Evolutionary conservation across 2,797 vertebrate genomes (phyloP), one percentile per base, ranked within the genome.

Genomic region (Tenualosa thibaudeaui): DNA sequence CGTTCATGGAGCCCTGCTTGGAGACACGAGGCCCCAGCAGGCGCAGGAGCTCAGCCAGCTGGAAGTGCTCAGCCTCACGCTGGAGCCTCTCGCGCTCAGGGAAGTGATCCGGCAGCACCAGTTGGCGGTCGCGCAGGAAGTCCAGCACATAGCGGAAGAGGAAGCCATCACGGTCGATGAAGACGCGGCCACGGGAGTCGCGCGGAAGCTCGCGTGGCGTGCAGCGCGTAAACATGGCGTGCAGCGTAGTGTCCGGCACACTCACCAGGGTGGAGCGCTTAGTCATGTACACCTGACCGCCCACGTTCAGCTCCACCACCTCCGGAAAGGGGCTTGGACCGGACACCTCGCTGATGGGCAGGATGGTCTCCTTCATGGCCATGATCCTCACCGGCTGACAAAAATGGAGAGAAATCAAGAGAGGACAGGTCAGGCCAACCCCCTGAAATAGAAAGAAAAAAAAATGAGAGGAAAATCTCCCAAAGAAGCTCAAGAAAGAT

Each of bases 121-220:
- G 95, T 91, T 96, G 96, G 81, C 95, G 95, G 94, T 97, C 97
- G 83, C 97, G 93, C 89, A 97, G 93, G 81, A 95, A 97, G 89
- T 97, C 97, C 93, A 97, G 92, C 86, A 97, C 95, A 78, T 97
- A 97, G 91, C 97, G 96, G 92, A 97, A 97, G 81, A 97, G 95
- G 92, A 97, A 97, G 88, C 97, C 97, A 89, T 97, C 97, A 19
- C 97, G 95, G 93, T 97, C 97, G 82, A 97, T 96, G 91, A 97
- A 97, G 92, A 96, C 97, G 88, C 97, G 96, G 19, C 96, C 95
- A 51, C 96, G 94, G 91, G 95, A 96, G 93, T 97, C 97, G 60
- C 96, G 93, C 84, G 97, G 96, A 87, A 97, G 91, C 87, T 97
- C 96, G 0, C 94, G 92, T 24, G 92, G 91, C 46, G 94, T 93